A percentile compares a stretch with the other conserved stretches of the same genome.
Evolutionary conservation across 1,140 invertebrate genomes (phyloP).

Genomic region (Bombus impatiens): DNA sequence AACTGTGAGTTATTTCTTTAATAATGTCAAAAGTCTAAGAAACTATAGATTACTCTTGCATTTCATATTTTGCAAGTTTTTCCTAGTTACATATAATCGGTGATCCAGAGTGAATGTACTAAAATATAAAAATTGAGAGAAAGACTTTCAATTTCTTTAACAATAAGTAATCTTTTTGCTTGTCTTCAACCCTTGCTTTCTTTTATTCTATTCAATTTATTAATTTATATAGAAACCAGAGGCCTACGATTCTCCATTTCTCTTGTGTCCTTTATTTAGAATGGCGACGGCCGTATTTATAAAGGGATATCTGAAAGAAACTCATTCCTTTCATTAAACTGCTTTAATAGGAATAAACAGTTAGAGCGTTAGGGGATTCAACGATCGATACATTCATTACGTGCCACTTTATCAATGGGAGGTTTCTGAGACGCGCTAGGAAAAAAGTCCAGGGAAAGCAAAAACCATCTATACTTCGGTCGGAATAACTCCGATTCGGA

Average conservation of each 20-base stretch:
- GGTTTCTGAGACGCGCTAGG: background rate
- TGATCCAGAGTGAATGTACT: too few relatives aligned
- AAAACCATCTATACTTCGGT: background rate
- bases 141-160: background rate
- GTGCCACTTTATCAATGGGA: background rate
- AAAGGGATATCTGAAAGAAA: slow-evolving; percentile 3
- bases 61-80: background rate
- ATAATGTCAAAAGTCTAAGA: background rate
- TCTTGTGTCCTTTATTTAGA: background rate
- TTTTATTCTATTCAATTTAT: background rate
- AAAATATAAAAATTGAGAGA: too few relatives aligned
- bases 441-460: slow-evolving; percentile 1
- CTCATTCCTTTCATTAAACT: background rate
- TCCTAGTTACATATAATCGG: too few relatives aligned
- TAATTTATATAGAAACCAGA: background rate
- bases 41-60: background rate
- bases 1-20: background rate
- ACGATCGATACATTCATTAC: slow-evolving; percentile 33
- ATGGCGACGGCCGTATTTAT: background rate
- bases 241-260: too few relatives aligned
- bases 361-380: slow-evolving; percentile 13
- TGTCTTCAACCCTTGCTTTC: background rate
- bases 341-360: slow-evolving; percentile 10
- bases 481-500: slow-evolving; percentile 41
- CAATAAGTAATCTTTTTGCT: background rate